Evolutionary conservation across 2,888 invertebrate genomes (phyloP).

Genomic region (Agrochola circellaris): DNA sequence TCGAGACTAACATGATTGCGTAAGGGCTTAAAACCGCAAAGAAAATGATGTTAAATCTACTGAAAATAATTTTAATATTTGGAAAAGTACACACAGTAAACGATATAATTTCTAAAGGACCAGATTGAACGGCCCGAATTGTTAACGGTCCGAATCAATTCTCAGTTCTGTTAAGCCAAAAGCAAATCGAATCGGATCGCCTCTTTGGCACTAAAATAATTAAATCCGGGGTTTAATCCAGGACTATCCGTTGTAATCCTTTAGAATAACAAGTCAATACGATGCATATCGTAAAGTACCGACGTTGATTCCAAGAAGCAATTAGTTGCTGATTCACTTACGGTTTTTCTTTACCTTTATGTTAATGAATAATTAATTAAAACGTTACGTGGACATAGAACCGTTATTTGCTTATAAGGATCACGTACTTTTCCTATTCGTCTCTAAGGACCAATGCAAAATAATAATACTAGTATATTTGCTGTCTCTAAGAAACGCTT

Average conservation of each 20-base stretch:
- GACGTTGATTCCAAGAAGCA: background rate
- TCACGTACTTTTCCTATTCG: background rate
- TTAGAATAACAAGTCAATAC: slow-evolving; percentile 1
- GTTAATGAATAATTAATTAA: background rate
- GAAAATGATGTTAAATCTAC: no score
- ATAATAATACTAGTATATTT: background rate
- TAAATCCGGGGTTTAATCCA: slow-evolving; percentile 20
- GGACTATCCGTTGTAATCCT: slow-evolving; percentile 6
- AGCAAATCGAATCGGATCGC: slow-evolving; percentile 6
- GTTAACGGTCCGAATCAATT: slow-evolving; percentile 5
- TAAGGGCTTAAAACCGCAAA: background rate
- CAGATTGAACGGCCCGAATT: background rate
- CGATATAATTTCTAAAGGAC: slow-evolving; percentile 6
- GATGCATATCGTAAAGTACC: background rate
- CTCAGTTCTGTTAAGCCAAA: slow-evolving; percentile 7
- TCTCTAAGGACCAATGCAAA: background rate
- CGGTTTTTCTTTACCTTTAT: background rate
- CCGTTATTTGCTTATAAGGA: background rate
- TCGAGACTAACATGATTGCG: background rate
- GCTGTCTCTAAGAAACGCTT: background rate
- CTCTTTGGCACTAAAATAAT: slow-evolving; percentile 42
- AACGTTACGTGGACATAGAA: background rate
- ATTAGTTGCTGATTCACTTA: slow-evolving; percentile 3
- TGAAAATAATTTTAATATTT: background rate
- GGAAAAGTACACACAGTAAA: slow-evolving; percentile 1